Evolutionary conservation across 2,888 invertebrate genomes (phyloP).

Genomic region (Ametastegia equiseti): DNA sequence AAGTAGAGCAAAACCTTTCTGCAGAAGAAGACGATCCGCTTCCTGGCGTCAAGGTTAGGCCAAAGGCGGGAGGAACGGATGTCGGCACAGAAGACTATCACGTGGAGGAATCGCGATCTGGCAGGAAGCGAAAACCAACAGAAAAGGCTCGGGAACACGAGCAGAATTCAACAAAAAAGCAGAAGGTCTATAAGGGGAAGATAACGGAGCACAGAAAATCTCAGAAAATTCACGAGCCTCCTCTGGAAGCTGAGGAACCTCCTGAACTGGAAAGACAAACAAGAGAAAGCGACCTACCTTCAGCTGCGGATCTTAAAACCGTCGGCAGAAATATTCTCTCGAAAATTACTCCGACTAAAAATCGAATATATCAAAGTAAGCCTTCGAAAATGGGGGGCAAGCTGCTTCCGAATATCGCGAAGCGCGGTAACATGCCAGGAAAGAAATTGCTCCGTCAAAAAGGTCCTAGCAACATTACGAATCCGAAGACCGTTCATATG

Average conservation of each 20-base stretch:
- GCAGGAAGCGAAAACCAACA: slow-evolving; percentile 72
- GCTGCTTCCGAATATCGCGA: slow-evolving; percentile 55
- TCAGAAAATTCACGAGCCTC: not conserved
- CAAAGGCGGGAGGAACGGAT: slow-evolving; percentile 37
- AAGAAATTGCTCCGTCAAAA: slow-evolving; percentile 58
- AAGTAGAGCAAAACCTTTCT: not conserved
- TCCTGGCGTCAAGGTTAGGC: not conserved
- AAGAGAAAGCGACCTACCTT: not conserved
- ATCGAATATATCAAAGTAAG: slow-evolving; percentile 31
- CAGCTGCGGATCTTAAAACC: not conserved
- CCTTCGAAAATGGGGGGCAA: slow-evolving; percentile 53
- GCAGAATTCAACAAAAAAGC: slow-evolving; percentile 68
- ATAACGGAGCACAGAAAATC: not conserved
- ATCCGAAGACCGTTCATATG: slow-evolving; percentile 57
- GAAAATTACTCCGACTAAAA: slow-evolving; percentile 43
- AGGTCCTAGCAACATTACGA: slow-evolving; percentile 50
- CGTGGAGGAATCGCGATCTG: slow-evolving; percentile 69
- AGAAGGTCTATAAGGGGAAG: slow-evolving; percentile 61
- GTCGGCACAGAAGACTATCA: slow-evolving; percentile 49
- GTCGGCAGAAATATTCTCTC: slow-evolving; percentile 16
- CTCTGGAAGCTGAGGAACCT: slow-evolving; percentile 10
- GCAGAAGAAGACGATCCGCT: slow-evolving; percentile 28
- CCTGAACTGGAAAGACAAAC: not conserved
- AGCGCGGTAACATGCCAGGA: slow-evolving; percentile 59
- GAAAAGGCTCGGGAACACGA: slow-evolving; percentile 72